Evolutionary conservation across 2,888 invertebrate species (phyloP).

Genomic region (Drosophila maculinotata): DNA sequence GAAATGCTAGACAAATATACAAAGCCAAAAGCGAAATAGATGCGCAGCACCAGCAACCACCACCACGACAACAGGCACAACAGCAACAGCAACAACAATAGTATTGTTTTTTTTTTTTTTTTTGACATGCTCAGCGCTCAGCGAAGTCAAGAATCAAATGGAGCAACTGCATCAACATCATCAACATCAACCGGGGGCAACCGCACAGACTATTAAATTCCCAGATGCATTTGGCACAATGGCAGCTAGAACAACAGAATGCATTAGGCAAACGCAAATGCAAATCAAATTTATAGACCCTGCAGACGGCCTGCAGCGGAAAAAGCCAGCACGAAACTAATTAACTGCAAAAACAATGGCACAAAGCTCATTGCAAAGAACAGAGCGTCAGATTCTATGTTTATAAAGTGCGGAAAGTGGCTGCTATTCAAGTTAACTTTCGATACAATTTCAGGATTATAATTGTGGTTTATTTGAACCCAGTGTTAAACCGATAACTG

Average conservation of each 20-base stretch:
- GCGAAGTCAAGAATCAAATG: conserved; percentile 25
- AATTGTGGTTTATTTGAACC: too few relatives aligned
- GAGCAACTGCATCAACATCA: conserved; percentile 43
- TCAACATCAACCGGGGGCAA: conserved; percentile 21
- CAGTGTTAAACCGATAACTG: too few relatives aligned
- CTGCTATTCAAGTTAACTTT: too few relatives aligned
- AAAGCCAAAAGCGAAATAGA: conserved; percentile 35
- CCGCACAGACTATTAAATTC: conserved; percentile 40
- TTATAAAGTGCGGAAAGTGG: too few relatives aligned
- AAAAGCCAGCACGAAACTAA: not conserved
- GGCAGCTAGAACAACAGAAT: conserved; percentile 33
- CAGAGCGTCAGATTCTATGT: too few relatives aligned
- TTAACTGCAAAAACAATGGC: not conserved
- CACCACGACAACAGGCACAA: too few relatives aligned
- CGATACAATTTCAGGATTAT: too few relatives aligned
- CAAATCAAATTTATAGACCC: conserved; percentile 41
- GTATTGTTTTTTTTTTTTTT: conserved; percentile 12
- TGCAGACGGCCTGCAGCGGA: conserved; percentile 17
- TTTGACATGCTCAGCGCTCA: conserved; percentile 21
- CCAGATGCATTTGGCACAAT: conserved; percentile 26
- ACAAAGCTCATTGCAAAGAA: too few relatives aligned
- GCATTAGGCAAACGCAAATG: conserved; percentile 55
- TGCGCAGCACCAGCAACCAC: conserved; percentile 14
- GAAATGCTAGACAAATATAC: conserved; percentile 74
- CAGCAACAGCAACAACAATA: conserved; percentile 18